Evolutionary conservation across 2,888 invertebrate genomes (phyloP), one percentile per base, ranked within the genome.

Genomic region (Ceratothoa steindachneri): DNA sequence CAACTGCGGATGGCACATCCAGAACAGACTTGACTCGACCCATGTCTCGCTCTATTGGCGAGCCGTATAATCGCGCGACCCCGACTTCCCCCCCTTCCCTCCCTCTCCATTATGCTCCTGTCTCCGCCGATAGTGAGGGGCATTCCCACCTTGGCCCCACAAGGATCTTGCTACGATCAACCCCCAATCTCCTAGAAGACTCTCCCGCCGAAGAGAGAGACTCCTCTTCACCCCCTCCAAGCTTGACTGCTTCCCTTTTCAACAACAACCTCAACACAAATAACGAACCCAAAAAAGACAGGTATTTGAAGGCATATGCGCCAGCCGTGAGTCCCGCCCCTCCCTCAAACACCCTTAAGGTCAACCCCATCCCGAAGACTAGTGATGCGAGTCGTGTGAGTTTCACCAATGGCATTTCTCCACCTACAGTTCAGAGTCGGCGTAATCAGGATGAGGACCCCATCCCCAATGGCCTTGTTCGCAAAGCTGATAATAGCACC

Each of bases 1-100:
- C 93, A 69, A 94, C 93, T 9, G 93, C 93, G 41, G 92, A 92
- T 79, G 94, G 94, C 67, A 81, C 81, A 1, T 93, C 93, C 7
- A 92, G 91, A 29, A 89, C 93, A 83, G 93, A 93, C 30, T 87
- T 94, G 80, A 92, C 92, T 83, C 92, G 92, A 85, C 73, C 77
- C 2, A 68, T 71, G 27, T 65, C 76, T 19, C 75, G 74, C 9
- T 70, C 72, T n/a, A 69, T 22, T 24, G 65, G 51, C 1, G 74
- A 71, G n/a, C 71, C 73, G 15, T 73, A 69, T 53, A 71, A 71
- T 15, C 74, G 73, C 22, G 53, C 60, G 9, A 66, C 80, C 1
- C 74, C 77, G 0, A 5, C 41, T 19, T 72, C 74, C n/a, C 76
- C 75, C 22, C 60, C 53, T 12, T 75, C 77, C 30, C 72, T 79